These are phyloP conservation scores for Scaptomyza graminum DNA, from an alignment of 1,140 invertebrate species.

Conservation along the genomic window DNA sequence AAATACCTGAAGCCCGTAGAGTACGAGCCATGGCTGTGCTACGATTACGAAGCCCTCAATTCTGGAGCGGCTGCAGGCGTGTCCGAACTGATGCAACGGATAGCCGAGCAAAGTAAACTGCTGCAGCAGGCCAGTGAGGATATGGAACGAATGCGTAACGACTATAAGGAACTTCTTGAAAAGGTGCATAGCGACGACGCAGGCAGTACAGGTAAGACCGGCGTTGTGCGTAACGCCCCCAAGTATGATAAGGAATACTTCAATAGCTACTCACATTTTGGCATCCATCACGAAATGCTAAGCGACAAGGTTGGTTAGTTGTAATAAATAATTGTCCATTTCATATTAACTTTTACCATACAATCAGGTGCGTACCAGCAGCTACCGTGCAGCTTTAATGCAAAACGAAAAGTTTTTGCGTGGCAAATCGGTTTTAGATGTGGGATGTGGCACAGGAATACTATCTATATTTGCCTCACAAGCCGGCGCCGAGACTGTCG, in stretches of 20 bases:
- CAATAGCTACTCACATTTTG: conserved; percentile 98
- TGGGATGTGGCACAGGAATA: conserved; percentile 97
- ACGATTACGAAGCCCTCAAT: conserved; percentile 84
- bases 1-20: conserved; percentile 91
- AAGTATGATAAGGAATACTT: conserved; percentile 92
- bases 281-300: conserved; percentile 98
- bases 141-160: conserved; percentile 87
- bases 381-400: conserved; percentile 96
- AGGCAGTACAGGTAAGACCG: conserved; percentile 50
- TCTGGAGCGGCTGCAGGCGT: conserved; percentile 10
- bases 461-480: conserved; percentile 97
- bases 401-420: conserved; percentile 89
- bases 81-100: conserved; percentile 38
- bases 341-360: conserved; percentile 75
- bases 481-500: conserved; percentile 95
- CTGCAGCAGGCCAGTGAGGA: conserved; percentile 87
- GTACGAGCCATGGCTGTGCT: conserved; percentile 93
- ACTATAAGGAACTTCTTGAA: conserved; percentile 85
- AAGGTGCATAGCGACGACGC: conserved; percentile 62
- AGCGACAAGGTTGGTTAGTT: conserved; percentile 85
- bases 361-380: conserved; percentile 90
- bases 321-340: conserved; percentile 15
- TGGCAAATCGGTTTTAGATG: conserved; percentile 94
- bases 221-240: conserved; percentile 71
- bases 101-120: conserved; percentile 64